Percentiles rank a stretch among this genome's conserved stretches.
phyloP scores from a whole-genome alignment of 1,140 invertebrate genomes.

The Cydia splendana region DNA sequence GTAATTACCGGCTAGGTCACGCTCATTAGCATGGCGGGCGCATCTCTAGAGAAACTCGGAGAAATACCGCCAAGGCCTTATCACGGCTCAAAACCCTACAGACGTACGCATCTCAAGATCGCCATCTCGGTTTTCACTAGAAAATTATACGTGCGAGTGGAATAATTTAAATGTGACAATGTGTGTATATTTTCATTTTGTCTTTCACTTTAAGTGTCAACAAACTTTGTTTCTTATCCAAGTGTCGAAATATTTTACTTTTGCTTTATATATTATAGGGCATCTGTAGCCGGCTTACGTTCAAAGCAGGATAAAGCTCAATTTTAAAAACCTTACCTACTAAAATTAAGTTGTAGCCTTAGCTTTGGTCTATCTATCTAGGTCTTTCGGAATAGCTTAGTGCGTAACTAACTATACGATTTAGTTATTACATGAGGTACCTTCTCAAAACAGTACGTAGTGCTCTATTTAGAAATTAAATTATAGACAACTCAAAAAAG shows the following conservation, averaged over 20 bases:
- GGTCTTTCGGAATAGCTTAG: too few relatives aligned
- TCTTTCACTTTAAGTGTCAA: background rate
- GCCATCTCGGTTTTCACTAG: constrained; percentile 18
- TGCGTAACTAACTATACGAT: too few relatives aligned
- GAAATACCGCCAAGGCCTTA: constrained; percentile 8
- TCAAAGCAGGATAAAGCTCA: too few relatives aligned
- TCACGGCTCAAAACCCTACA: constrained; percentile 7
- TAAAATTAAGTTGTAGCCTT: too few relatives aligned
- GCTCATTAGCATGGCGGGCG: constrained; percentile 6
- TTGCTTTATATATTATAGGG: too few relatives aligned
- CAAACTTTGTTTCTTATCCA: background rate
- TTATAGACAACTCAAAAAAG: background rate
- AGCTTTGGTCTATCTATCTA: too few relatives aligned
- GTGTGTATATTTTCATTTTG: background rate
- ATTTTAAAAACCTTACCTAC: too few relatives aligned
- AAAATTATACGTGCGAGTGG: constrained; percentile 10
- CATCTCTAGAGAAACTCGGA: constrained; percentile 11
- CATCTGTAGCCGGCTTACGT: too few relatives aligned
- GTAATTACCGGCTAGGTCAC: constrained; percentile 12
- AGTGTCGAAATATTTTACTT: background rate
- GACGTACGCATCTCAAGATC: constrained; percentile 6
- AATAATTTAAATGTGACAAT: constrained; percentile 15
- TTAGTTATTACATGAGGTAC: too few relatives aligned
- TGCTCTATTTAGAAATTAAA: too few relatives aligned
- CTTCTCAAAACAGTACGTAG: too few relatives aligned